A percentile compares a stretch with the other conserved stretches of the same genome.
These are phyloP conservation scores for Rhyacophila brunnea DNA, from an alignment of 1,140 invertebrate species.

Conservation along the genomic window DNA sequence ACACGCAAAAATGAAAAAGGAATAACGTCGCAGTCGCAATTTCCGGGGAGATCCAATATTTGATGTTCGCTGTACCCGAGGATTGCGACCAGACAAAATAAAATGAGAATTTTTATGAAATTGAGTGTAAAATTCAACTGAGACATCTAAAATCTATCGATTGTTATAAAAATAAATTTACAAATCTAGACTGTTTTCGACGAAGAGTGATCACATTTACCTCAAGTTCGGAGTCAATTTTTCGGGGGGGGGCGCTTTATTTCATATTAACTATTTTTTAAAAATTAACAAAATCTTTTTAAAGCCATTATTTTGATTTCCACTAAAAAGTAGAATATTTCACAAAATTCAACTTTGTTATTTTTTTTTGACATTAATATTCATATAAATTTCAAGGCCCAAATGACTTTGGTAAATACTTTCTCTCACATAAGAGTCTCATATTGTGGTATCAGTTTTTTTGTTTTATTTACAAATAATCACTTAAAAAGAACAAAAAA, in stretches of 20 bases:
- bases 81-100: constrained; percentile 11
- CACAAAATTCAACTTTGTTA: constrained; percentile 11
- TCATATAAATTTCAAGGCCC: constrained; percentile 21
- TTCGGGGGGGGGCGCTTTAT: constrained; percentile 15
- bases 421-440: constrained; percentile 15
- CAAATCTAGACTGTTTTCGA: constrained; percentile 29
- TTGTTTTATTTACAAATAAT: constrained; percentile 27
- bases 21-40: constrained; percentile 7
- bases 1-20: constrained; percentile 10
- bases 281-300: constrained; percentile 24
- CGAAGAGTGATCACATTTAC: constrained; percentile 21
- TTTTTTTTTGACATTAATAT: constrained; percentile 24
- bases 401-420: constrained; percentile 21
- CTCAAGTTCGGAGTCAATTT: constrained; percentile 20
- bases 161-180: constrained; percentile 37
- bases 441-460: constrained; percentile 21
- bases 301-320: constrained; percentile 22
- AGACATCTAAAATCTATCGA: constrained; percentile 11
- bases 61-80: constrained; percentile 9
- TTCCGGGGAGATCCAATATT: constrained; percentile 26
- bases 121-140: constrained; percentile 28
- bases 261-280: constrained; percentile 14
- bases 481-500: constrained; percentile 28
- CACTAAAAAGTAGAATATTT: constrained; percentile 21
- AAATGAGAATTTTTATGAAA: constrained; percentile 11